A percentile compares a stretch with the other conserved stretches of the same genome.
These are phyloP conservation scores for Pluvianellus socialis DNA, from an alignment of 2,113 vertebrate species.

Conservation along the genomic window DNA sequence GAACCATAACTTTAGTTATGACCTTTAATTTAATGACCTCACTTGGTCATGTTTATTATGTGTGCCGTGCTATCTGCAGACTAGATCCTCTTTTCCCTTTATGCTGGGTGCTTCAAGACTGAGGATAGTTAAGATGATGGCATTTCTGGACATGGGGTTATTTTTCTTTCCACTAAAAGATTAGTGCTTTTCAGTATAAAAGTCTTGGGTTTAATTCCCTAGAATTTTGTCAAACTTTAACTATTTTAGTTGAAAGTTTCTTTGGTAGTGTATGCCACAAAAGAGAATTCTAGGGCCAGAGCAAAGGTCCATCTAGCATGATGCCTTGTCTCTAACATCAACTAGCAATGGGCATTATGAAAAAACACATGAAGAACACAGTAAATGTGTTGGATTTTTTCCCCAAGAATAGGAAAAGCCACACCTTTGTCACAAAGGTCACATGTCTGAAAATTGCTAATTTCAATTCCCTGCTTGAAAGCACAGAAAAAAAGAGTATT, in stretches of 20 bases:
- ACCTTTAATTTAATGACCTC: not conserved
- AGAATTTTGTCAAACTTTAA: not conserved
- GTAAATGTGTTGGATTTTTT: not conserved
- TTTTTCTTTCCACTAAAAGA: not conserved
- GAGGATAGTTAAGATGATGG: not conserved
- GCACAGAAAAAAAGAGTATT: not conserved
- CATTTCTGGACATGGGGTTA: not conserved
- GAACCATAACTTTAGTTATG: not conserved
- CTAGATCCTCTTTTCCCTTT: not conserved
- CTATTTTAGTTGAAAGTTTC: not conserved
- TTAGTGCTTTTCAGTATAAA: not conserved
- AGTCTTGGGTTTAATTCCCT: not conserved
- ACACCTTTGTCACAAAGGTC: not conserved
- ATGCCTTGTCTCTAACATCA: not conserved
- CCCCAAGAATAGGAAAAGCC: not conserved
- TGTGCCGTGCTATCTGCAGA: not conserved
- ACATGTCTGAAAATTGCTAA: not conserved
- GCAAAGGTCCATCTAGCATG: not conserved
- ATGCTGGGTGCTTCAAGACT: not conserved
- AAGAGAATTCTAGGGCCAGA: not conserved
- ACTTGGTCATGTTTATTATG: not conserved
- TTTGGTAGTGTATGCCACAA: not conserved
- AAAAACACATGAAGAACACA: not conserved
- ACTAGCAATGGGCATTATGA: not conserved
- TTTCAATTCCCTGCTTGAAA: not conserved